Conservation (phyloP, 2,113 vertebrate species). For the Passer domesticus region DNA sequence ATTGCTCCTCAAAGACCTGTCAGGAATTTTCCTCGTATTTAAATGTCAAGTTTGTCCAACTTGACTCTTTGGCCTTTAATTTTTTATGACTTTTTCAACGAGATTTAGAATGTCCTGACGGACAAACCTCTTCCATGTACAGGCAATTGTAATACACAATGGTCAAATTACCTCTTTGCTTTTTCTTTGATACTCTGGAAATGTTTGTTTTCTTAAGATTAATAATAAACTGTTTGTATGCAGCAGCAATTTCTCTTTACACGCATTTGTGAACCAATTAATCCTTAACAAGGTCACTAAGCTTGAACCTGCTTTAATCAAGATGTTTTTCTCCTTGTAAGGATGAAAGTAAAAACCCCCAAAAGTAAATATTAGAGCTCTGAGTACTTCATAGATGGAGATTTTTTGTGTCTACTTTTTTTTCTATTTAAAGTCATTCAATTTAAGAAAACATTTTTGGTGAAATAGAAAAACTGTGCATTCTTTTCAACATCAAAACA, state of each 20-base stretch:
- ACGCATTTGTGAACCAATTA: not conserved
- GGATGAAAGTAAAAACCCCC: not conserved
- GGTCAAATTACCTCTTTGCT: not conserved
- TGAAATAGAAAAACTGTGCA: not conserved
- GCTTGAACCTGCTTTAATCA: not conserved
- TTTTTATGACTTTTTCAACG: not conserved
- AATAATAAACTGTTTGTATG: not conserved
- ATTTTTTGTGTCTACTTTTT: not conserved
- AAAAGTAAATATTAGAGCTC: not conserved
- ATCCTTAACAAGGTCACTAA: not conserved
- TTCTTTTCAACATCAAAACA: conserved; percentile 17
- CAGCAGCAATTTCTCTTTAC: not conserved
- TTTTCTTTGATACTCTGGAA: not conserved
- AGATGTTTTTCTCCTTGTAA: not conserved
- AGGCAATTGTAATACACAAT: not conserved
- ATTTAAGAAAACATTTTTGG: not conserved
- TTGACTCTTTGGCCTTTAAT: not conserved
- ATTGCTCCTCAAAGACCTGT: not conserved
- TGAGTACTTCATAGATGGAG: not conserved
- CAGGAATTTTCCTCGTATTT: not conserved
- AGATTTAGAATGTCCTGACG: not conserved
- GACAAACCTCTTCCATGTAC: not conserved
- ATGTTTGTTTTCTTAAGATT: not conserved
- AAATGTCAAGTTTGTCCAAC: not conserved
- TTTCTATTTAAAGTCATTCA: not conserved